A percentile compares a stretch with the other conserved stretches of the same genome.
These are phyloP conservation scores for Heliconius erato DNA, from an alignment of 2,888 invertebrate genomes.

Conservation along the genomic window DNA sequence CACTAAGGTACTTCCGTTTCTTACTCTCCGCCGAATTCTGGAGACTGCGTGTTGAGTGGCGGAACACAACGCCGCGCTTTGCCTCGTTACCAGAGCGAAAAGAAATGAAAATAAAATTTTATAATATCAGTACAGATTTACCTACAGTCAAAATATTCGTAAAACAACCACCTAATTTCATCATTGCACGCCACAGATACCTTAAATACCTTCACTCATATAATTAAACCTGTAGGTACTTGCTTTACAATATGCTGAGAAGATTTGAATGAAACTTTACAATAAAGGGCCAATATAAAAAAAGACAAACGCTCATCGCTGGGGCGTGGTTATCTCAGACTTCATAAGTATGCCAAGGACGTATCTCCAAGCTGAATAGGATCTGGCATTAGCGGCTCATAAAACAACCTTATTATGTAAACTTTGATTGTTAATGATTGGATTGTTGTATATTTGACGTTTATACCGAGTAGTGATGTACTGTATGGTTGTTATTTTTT, in stretches of 20 bases:
- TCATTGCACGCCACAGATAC: background rate
- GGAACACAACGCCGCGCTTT: too few species aligned
- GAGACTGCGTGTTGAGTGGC: too few species aligned
- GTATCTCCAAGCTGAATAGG: slow-evolving; percentile 16
- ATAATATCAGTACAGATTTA: background rate
- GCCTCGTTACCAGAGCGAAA: too few species aligned
- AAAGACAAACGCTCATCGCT: slow-evolving; percentile 22
- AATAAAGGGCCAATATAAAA: slow-evolving; percentile 9
- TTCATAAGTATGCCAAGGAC: slow-evolving; percentile 33
- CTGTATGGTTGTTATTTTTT: too few species aligned
- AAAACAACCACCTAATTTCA: slow-evolving; percentile 2
- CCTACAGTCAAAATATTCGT: background rate
- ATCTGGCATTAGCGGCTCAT: slow-evolving; percentile 5
- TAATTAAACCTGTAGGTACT: background rate
- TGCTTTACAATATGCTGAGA: slow-evolving; percentile 1
- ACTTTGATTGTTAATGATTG: slow-evolving; percentile 1
- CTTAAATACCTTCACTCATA: background rate
- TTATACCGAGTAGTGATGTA: background rate
- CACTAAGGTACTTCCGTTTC: too few species aligned
- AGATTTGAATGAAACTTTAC: slow-evolving; percentile 14
- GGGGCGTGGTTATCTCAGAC: slow-evolving; percentile 39
- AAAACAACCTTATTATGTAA: slow-evolving; percentile 23
- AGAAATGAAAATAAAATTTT: background rate
- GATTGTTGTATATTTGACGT: background rate
- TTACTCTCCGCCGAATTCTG: too few species aligned